Evolutionary conservation across 2,797 vertebrate genomes (phyloP).

Genomic region (Notoglanidium macrostoma): DNA sequence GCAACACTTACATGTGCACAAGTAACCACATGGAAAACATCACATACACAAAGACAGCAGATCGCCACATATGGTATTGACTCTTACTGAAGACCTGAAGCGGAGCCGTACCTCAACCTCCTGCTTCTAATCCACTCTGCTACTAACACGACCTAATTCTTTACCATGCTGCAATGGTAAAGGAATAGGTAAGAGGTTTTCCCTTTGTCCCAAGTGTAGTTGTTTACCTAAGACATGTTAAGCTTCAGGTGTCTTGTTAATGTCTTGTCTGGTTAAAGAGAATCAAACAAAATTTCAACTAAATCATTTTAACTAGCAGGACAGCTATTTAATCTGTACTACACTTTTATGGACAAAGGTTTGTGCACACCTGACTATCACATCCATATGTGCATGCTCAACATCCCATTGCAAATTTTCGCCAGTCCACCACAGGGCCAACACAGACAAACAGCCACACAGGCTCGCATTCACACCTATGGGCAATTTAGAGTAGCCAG

Average conservation of each 20-base stretch:
- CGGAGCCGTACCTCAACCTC: too few relatives aligned
- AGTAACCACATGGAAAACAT: background rate
- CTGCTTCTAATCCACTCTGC: conserved; percentile 1
- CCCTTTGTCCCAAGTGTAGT: background rate
- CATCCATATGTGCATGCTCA: background rate
- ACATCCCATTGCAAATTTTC: background rate
- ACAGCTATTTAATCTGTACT: background rate
- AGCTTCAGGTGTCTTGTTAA: background rate
- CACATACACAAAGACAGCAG: background rate
- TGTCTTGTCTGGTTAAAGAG: background rate
- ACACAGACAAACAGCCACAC: too few relatives aligned
- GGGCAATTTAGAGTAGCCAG: too few relatives aligned
- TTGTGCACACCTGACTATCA: background rate
- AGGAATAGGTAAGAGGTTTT: background rate
- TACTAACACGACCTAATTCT: background rate
- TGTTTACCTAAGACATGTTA: background rate
- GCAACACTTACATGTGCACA: background rate
- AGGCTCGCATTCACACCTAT: too few relatives aligned
- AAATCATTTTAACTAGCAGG: background rate
- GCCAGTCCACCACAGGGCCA: too few relatives aligned
- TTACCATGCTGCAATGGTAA: background rate
- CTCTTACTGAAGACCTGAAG: background rate
- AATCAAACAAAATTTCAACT: background rate
- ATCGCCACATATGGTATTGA: background rate
- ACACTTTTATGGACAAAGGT: background rate